These are phyloP conservation scores for Alcis repandata DNA, from an alignment of 2,888 invertebrate species.

Conservation along the genomic window DNA sequence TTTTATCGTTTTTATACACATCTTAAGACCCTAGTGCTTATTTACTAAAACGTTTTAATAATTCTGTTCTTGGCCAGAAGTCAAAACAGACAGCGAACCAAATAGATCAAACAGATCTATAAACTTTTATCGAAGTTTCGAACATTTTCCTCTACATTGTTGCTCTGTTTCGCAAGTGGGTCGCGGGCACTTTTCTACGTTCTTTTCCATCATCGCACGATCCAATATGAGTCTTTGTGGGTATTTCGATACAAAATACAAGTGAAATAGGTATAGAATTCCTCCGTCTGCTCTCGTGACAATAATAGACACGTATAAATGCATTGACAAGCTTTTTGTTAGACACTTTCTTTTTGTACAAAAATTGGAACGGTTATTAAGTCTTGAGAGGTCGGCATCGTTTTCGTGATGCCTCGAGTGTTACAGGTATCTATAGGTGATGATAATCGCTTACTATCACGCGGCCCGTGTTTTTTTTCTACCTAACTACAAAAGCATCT, in stretches of 20 bases:
- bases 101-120: too few species aligned
- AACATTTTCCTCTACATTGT: not conserved
- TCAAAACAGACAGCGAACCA: too few species aligned
- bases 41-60: too few species aligned
- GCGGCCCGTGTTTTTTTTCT: too few species aligned
- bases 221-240: conserved; percentile 9
- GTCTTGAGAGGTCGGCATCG: too few species aligned
- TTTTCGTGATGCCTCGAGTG: too few species aligned
- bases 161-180: not conserved
- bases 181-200: not conserved
- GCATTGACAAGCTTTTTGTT: not conserved
- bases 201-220: not conserved
- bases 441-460: too few species aligned
- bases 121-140: not conserved
- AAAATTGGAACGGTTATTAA: not conserved
- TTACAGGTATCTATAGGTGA: too few species aligned
- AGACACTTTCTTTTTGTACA: not conserved
- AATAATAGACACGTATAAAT: not conserved
- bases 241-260: conserved; percentile 8
- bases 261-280: conserved; percentile 1
- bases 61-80: too few species aligned
- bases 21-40: too few species aligned
- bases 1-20: too few species aligned
- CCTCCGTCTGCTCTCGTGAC: not conserved
- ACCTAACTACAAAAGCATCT: too few species aligned